Percentiles rank a stretch among this genome's conserved stretches.
These are phyloP conservation scores for Alces alces DNA, from an alignment of 2,113 vertebrate genomes.

Conservation along the genomic window DNA sequence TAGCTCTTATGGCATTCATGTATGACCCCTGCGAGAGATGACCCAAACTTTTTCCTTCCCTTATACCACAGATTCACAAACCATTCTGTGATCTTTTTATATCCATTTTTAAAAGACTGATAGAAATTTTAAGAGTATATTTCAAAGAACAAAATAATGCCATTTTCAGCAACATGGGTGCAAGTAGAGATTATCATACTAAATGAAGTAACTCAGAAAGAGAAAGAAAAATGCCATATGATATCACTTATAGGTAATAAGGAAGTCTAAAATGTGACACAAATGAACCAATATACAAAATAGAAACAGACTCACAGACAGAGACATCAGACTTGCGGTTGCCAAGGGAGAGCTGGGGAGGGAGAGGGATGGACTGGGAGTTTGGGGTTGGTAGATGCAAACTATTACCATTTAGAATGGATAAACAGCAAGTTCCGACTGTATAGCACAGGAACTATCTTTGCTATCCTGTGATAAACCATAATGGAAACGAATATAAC, in stretches of 20 bases:
- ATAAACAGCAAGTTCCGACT: not conserved
- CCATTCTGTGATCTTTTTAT: not conserved
- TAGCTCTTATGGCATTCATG: not conserved
- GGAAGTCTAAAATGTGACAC: not conserved
- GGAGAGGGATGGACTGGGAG: not conserved
- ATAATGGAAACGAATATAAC: not conserved
- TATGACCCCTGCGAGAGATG: not conserved
- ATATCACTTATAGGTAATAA: not conserved
- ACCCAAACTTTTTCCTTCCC: not conserved
- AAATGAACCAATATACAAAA: not conserved
- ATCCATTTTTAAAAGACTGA: not conserved
- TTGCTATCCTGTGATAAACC: not conserved
- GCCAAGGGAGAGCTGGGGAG: not conserved
- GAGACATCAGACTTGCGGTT: not conserved
- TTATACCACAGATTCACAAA: not conserved
- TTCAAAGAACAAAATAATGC: not conserved
- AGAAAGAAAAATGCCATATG: not conserved
- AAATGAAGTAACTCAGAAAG: not conserved
- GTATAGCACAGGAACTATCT: not conserved
- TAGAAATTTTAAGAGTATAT: not conserved
- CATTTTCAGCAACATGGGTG: not conserved
- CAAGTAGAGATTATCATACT: not conserved
- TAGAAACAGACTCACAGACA: not conserved
- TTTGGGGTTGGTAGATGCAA: not conserved
- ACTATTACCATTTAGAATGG: not conserved